Percentiles rank a stretch among this genome's conserved stretches.
Conservation (phyloP, 2,888 invertebrate species). For the Drosophila maculinotata region DNA sequence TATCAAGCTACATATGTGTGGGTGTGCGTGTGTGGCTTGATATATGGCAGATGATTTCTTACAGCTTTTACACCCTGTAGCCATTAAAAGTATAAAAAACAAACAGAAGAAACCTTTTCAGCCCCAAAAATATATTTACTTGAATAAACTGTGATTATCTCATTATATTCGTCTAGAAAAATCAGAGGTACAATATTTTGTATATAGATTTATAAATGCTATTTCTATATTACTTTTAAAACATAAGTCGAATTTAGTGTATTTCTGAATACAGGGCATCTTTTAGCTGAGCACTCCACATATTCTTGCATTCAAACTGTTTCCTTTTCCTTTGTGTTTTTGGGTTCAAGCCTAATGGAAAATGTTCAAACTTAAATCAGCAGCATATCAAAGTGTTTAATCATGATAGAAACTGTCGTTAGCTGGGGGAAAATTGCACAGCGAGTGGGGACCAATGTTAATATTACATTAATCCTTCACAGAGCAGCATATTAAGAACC, state of each 20-base stretch:
- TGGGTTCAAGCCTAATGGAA: constrained; percentile 49
- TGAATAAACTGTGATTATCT: too few relatives aligned
- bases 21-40: constrained; percentile 12
- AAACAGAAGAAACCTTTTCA: too few relatives aligned
- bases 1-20: neutral
- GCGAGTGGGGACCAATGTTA: neutral
- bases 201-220: too few relatives aligned
- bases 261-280: neutral
- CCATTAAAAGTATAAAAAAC: neutral
- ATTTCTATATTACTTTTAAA: too few relatives aligned
- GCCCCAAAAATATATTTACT: too few relatives aligned
- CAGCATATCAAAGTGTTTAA: constrained; percentile 30
- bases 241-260: too few relatives aligned
- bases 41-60: constrained; percentile 37
- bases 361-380: constrained; percentile 24
- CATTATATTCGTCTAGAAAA: too few relatives aligned
- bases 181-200: too few relatives aligned
- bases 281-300: neutral
- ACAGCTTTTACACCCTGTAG: constrained; percentile 1
- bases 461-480: neutral
- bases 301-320: neutral
- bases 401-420: constrained; percentile 13
- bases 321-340: neutral
- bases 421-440: too few relatives aligned
- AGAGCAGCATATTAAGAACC: constrained; percentile 5